Conservation (phyloP, 2,113 vertebrate species). For the Piprites chloris region DNA sequence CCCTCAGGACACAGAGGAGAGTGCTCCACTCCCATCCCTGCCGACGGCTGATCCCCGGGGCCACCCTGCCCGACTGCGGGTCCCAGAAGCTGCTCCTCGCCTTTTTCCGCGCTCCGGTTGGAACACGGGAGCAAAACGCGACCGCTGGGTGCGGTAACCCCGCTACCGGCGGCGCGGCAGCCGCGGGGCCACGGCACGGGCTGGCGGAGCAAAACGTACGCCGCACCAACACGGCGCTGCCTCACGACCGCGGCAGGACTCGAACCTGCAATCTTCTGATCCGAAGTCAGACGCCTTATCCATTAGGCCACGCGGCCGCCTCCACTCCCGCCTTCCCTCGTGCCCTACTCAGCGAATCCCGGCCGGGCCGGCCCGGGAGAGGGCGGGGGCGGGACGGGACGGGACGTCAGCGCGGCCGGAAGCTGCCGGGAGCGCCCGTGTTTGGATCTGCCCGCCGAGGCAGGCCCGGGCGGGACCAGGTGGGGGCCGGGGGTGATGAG, state of each 20-base stretch:
- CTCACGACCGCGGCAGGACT: slow-evolving; percentile 63
- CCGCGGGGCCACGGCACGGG: rapidly evolving
- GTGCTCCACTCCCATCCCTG: neutral
- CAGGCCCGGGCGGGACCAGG: neutral
- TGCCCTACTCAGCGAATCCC: rapidly evolving
- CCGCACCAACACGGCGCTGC: rapidly evolving
- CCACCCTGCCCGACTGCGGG: neutral
- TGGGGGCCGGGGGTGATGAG: rapidly evolving
- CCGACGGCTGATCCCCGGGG: neutral
- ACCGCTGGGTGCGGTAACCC: rapidly evolving
- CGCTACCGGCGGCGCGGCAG: rapidly evolving
- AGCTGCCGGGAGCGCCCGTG: neutral
- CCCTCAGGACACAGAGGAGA: no score
- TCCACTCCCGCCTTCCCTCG: rapidly evolving
- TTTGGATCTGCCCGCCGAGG: neutral
- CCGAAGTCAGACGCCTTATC: slow-evolving; percentile 86
- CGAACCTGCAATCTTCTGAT: slow-evolving; percentile 86
- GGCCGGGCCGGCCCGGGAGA: neutral
- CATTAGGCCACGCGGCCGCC: slow-evolving; percentile 79
- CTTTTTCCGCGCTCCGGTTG: rapidly evolving
- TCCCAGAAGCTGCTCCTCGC: rapidly evolving
- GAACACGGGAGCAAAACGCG: rapidly evolving
- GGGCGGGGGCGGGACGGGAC: neutral
- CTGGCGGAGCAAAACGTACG: rapidly evolving
- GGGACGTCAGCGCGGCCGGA: neutral